Evolutionary conservation across 2,888 invertebrate species (phyloP).

Genomic region (Ametastegia equiseti): DNA sequence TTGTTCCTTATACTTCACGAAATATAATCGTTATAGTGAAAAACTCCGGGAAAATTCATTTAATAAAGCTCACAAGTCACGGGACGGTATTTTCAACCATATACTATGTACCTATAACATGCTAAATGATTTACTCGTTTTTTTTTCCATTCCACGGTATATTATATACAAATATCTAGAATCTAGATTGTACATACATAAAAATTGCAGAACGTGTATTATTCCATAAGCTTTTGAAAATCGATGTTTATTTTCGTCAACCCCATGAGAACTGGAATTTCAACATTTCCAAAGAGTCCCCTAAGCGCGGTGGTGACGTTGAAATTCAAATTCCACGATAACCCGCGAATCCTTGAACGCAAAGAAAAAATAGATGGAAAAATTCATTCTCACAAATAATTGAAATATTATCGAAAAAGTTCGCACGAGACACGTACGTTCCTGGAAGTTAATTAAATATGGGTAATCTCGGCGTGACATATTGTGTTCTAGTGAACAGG

Average conservation of each 20-base stretch:
- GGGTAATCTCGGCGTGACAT: too few species aligned
- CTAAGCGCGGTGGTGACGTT: too few species aligned
- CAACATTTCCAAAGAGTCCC: too few species aligned
- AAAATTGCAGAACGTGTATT: too few species aligned
- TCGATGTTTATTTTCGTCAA: too few species aligned
- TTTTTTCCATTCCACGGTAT: neutral
- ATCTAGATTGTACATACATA: too few species aligned
- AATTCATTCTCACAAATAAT: neutral
- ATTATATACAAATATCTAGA: neutral
- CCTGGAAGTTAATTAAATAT: neutral
- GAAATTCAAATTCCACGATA: too few species aligned
- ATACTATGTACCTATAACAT: too few species aligned
- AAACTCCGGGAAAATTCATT: slow-evolving; percentile 19
- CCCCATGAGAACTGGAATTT: too few species aligned
- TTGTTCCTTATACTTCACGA: slow-evolving; percentile 22
- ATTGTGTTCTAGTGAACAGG: neutral
- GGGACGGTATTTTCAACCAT: neutral
- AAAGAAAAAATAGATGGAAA: too few species aligned
- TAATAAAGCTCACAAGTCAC: slow-evolving; percentile 24
- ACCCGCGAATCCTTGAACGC: too few species aligned
- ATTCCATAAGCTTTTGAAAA: too few species aligned
- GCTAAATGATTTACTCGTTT: slow-evolving; percentile 2
- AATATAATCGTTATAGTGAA: slow-evolving; percentile 23
- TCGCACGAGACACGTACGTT: neutral
- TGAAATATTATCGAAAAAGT: neutral